phyloP scores from a whole-genome alignment of 2,113 vertebrate species.

The Oryzias celebensis region DNA sequence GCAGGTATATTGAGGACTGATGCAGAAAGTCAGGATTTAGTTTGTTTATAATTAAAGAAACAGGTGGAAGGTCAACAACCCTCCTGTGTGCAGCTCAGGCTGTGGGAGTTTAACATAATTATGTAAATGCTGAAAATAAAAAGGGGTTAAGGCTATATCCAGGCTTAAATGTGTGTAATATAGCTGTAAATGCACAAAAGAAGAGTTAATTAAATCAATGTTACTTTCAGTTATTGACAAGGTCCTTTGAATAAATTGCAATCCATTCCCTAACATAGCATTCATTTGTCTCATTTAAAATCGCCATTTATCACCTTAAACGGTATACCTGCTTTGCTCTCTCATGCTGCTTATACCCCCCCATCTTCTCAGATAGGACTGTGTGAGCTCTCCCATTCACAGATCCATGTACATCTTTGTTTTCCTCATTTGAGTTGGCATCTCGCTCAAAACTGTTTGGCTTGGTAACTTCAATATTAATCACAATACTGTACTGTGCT shows the following conservation, averaged over 20 bases:
- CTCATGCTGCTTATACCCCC: too few species aligned
- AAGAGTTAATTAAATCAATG: not conserved
- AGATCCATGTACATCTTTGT: too few species aligned
- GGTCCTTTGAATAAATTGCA: not conserved
- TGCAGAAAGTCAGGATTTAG: not conserved
- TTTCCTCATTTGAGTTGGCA: too few species aligned
- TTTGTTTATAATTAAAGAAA: conserved; percentile 8
- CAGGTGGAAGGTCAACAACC: conserved; percentile 1
- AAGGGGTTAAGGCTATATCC: not conserved
- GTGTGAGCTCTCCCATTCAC: too few species aligned
- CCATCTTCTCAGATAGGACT: too few species aligned
- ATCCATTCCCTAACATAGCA: too few species aligned
- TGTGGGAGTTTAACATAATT: not conserved
- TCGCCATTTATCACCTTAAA: too few species aligned
- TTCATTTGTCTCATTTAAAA: too few species aligned
- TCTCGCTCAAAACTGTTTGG: too few species aligned
- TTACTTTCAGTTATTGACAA: not conserved
- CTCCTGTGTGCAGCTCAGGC: not conserved
- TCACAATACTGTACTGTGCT: too few species aligned
- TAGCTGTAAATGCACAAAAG: not conserved
- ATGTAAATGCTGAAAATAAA: not conserved
- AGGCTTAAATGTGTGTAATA: not conserved
- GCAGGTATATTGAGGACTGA: not conserved
- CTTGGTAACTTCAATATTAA: too few species aligned
- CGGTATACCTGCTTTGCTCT: too few species aligned